Base-by-base conservation (phyloP, 2,888 invertebrate species). In the Bibio marci region DNA sequence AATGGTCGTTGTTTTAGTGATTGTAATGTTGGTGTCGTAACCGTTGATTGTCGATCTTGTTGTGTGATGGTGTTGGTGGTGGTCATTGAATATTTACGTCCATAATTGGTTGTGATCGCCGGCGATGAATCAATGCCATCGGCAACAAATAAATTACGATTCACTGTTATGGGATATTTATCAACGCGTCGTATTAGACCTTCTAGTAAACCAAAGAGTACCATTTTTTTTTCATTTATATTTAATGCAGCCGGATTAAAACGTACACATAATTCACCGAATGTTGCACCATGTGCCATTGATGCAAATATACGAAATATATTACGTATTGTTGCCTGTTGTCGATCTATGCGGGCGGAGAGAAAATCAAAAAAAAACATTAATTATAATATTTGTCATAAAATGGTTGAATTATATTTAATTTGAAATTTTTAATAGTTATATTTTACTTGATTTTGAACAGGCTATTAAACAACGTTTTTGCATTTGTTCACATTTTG, bases 191-290 rank as follows among this genome's bases (percentile, higher is more conserved):
- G 66, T 41, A 92, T 83, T 6, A 88, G 65, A 1, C 82, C 82
- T 54, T 87, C 80, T 5, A 88, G 69, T n/a, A 88, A 65, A 2
- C 88, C 90, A 58, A 87, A 91, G 48, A 88, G 80, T 38, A 90
- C 79, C 35, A 91, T 68, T 52, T 79, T 80, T 47, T 83, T 66
- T 62, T 83, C 83, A 53, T 85, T 79, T 49, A 86, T 78, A 48
- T 76, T 72, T 35, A 81, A 63, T 46, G 71, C 71, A 47, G 78
- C 74, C 5, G 86, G 83, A 57, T 80, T 79, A 55, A 69, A 65
- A 37, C 81, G 67, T 34, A 76, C 63, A 56, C 85, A 85, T 26
- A 85, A 63, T 53, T 83, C 82, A 44, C 76, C 69, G 45, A 85
- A 71, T 2, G 79, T 81, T 33, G 76, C 76, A 10, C 82, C 82